Conservation (phyloP, 2,797 vertebrate genomes). For the Macrochelys suwanniensis region DNA sequence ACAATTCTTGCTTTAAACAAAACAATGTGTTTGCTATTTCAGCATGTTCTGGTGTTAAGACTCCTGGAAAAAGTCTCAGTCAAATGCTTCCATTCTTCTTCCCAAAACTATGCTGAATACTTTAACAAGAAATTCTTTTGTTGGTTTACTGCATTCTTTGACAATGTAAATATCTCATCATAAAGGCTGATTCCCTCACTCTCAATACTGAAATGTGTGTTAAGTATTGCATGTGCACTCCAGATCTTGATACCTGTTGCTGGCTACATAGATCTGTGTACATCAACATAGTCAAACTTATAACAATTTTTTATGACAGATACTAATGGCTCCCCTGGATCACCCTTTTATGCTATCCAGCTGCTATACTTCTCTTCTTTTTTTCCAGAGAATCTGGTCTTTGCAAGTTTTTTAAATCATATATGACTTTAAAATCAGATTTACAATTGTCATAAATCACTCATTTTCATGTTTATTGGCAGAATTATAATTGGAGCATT, state of each 20-base stretch:
- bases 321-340: neutral
- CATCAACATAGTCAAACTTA: neutral
- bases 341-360: neutral
- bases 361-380: conserved; percentile 9
- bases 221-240: neutral
- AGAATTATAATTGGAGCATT: neutral
- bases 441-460: neutral
- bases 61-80: neutral
- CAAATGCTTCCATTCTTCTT: neutral
- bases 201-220: neutral
- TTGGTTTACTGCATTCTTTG: neutral
- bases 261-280: neutral
- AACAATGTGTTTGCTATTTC: neutral
- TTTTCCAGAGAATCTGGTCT: neutral
- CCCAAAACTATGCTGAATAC: neutral
- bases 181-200: neutral
- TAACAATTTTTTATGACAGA: neutral
- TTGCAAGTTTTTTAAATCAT: neutral
- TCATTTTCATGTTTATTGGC: neutral
- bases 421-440: neutral
- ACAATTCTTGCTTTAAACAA: neutral
- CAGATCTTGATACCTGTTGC: conserved; percentile 12
- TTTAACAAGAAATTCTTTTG: neutral
- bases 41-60: neutral
- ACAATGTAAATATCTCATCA: neutral